phyloP scores from a whole-genome alignment of 2,797 vertebrate species.

The Mormyrus proboscirostris region DNA sequence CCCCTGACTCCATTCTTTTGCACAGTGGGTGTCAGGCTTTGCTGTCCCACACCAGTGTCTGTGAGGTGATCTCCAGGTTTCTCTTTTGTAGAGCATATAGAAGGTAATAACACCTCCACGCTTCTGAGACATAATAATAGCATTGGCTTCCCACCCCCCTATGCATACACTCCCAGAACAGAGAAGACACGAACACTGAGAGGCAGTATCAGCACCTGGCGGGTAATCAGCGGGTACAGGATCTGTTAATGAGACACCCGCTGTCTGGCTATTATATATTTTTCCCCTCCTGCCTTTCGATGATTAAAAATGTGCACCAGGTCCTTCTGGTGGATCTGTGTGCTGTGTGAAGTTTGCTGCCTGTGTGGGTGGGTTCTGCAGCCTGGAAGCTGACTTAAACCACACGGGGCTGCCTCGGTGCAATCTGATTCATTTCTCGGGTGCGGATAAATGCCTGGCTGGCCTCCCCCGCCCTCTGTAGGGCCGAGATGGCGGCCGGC shows the following conservation, averaged over 20 bases:
- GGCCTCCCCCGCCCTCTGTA: not conserved
- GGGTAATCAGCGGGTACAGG: conserved; percentile 10
- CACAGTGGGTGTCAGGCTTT: not conserved
- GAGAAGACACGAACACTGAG: not conserved
- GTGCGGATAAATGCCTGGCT: not conserved
- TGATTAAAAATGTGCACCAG: not conserved
- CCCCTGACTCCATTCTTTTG: not conserved
- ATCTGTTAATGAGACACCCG: conserved; percentile 12
- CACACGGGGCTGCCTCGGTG: not conserved
- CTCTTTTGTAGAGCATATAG: not conserved
- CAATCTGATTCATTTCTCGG: not conserved
- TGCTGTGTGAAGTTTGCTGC: not conserved
- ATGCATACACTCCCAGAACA: not conserved
- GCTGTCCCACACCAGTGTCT: not conserved
- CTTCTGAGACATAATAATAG: conserved; percentile 8
- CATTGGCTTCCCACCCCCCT: not conserved
- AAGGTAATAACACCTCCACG: conserved; percentile 4
- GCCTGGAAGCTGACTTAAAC: not conserved
- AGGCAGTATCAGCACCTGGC: not conserved
- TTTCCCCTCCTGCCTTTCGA: not conserved
- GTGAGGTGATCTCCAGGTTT: not conserved
- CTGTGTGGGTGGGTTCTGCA: not conserved
- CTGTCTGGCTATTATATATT: conserved; percentile 14
- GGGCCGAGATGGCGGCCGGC: not conserved
- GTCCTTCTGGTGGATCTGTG: conserved; percentile 1